Percentiles rank a stretch among this genome's conserved stretches.
These are phyloP conservation scores for Lissocephala sabroskyi DNA, from an alignment of 2,888 invertebrate genomes.

Conservation along the genomic window DNA sequence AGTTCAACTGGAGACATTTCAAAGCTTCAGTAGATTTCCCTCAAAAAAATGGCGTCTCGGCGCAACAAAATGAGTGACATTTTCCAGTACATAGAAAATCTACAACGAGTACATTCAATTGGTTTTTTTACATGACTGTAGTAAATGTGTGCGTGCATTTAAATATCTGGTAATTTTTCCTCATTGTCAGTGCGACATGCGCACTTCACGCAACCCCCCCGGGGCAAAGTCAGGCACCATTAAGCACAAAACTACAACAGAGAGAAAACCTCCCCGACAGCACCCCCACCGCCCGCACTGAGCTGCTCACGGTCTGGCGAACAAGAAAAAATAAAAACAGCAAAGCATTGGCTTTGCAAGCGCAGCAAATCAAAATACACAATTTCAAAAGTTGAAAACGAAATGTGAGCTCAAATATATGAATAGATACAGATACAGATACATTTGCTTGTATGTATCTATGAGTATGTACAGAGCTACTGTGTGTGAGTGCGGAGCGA, in stretches of 20 bases:
- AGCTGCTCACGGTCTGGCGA: conserved; percentile 13
- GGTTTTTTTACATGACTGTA: too few relatives aligned
- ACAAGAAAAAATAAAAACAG: conserved; percentile 27
- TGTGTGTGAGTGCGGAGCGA: conserved; percentile 19
- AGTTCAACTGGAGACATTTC: too few relatives aligned
- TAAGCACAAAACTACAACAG: conserved; percentile 54
- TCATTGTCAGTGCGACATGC: conserved; percentile 42
- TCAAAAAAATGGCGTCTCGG: too few relatives aligned
- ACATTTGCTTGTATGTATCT: too few relatives aligned
- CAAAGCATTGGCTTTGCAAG: conserved; percentile 50
- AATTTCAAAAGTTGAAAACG: conserved; percentile 49
- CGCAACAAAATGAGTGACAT: too few relatives aligned
- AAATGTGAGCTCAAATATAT: conserved; percentile 20
- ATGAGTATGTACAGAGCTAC: neutral
- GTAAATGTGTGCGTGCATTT: conserved; percentile 9
- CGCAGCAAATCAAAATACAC: conserved; percentile 65
- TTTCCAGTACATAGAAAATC: too few relatives aligned
- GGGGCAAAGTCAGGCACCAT: conserved; percentile 49
- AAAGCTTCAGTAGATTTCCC: too few relatives aligned
- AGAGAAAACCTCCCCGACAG: conserved; percentile 24
- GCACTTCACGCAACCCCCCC: conserved; percentile 52
- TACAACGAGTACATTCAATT: too few relatives aligned
- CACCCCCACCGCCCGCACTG: neutral
- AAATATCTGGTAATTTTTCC: conserved; percentile 11
- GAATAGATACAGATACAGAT: conserved; percentile 6